Base-by-base conservation (phyloP, 2,113 vertebrate genomes). In the Pollachius pollachius region DNA sequence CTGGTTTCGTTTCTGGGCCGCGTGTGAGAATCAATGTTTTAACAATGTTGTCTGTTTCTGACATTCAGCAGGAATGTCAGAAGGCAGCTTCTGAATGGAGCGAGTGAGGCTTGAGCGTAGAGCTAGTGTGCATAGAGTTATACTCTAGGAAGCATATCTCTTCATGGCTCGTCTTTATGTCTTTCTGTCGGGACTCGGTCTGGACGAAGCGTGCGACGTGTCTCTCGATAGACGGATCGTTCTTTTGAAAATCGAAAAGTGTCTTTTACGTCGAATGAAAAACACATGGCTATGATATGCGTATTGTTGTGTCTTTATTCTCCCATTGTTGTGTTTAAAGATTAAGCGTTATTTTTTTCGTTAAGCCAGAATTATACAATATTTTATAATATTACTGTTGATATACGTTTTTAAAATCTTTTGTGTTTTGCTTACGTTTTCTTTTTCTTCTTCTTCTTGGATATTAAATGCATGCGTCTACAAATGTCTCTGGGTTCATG, bases 401-500 rank as follows among this genome's bases (percentile, higher is more conserved):
- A 72, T 62, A 82, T 74, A 37, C 80, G 74, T 75, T 77, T 73
- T 64, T 86, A 69, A 74, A 58, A 76, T 65, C 82, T 5, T 15
- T 16, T 41, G 37, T 15, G 6, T 15, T 54, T 56, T 4, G 13
- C 17, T 56, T 56, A 16, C 6, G 54, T 56, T 56, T 56, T 41
- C 37, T 41, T 41, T 11, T 41, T 41, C 37, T 41, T 41, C 67
- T 79, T 86, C 64, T 82, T 89, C 67, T 87, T 86, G 77, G 37
- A 81, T 69, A 52, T 84, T 84, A 82, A 86, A 89, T 67, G 79
- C 88, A 90, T 91, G 91, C 91, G 78, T 87, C 81, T 89, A 89
- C 70, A 71, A 88, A 86, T 87, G 83, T 87, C 80, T 84, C 83
- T 72, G 83, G 84, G 80, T 41, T 87, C 91, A 92, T 92, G 91